Percentiles rank a stretch among this genome's conserved stretches.
These are phyloP conservation scores for Ctenopoma kingsleyae DNA, from an alignment of 2,797 vertebrate species.

Conservation along the genomic window DNA sequence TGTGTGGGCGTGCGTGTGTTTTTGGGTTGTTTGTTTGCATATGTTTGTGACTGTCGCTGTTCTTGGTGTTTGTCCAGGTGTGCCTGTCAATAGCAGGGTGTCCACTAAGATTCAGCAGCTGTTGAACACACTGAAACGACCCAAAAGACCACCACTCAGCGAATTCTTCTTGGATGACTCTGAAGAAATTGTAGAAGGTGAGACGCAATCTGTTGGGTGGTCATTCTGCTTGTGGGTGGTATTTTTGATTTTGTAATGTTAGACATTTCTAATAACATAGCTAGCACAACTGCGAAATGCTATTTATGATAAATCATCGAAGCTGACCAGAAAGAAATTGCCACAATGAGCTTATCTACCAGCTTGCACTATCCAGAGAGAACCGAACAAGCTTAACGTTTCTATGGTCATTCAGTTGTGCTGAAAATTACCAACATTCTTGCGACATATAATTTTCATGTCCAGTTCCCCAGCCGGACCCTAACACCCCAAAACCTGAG, in stretches of 20 bases:
- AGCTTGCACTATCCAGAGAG: not conserved
- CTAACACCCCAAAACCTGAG: constrained; percentile 95
- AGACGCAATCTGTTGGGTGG: constrained; percentile 15
- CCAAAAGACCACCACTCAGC: constrained; percentile 96
- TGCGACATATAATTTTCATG: not conserved
- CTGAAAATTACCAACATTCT: not conserved
- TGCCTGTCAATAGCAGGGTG: constrained; percentile 95
- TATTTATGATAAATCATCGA: not conserved
- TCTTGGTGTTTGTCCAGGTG: constrained; percentile 85
- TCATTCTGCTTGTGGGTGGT: not conserved
- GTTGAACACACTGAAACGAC: constrained; percentile 96
- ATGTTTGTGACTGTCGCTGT: constrained; percentile 42
- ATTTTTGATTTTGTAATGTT: not conserved
- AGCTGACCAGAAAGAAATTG: not conserved
- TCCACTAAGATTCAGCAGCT: constrained; percentile 99
- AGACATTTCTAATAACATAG: not conserved
- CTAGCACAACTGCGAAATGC: not conserved
- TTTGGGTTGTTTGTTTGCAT: constrained; percentile 27
- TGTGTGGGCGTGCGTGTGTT: constrained; percentile 41
- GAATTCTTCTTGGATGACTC: constrained; percentile 98
- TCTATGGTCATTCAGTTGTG: not conserved
- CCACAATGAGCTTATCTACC: not conserved
- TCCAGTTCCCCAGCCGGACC: constrained; percentile 94
- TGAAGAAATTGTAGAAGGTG: constrained; percentile 98
- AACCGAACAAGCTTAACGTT: not conserved